Conservation (phyloP, 1,140 invertebrate species). For the Penaeus indicus region DNA sequence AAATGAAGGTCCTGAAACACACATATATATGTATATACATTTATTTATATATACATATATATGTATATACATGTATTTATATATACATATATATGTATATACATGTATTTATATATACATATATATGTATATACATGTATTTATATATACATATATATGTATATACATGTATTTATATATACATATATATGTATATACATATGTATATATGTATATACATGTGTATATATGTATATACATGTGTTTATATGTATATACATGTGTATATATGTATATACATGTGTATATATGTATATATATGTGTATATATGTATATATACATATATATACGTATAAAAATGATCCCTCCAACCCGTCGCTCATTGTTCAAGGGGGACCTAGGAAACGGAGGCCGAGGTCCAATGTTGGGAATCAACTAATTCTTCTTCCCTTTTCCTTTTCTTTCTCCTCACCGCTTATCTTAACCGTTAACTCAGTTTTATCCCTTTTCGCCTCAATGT, state of each 20-base stretch:
- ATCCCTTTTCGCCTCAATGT: too few species aligned
- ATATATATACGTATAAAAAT: background rate
- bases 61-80: too few species aligned
- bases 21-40: too few species aligned
- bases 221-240: conserved; percentile 2
- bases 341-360: background rate
- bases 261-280: conserved; percentile 4
- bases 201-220: background rate
- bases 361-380: background rate
- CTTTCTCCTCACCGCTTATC: too few species aligned
- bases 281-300: background rate
- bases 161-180: conserved; percentile 1
- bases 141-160: conserved; percentile 3
- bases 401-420: too few species aligned
- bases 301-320: background rate
- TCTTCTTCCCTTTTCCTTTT: background rate
- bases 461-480: too few species aligned
- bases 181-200: background rate
- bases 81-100: too few species aligned
- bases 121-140: conserved; percentile 6
- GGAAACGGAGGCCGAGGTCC: background rate
- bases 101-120: conserved; percentile 15
- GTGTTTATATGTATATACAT: background rate
- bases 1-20: too few species aligned
- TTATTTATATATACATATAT: too few species aligned